Conservation (phyloP, 35 echinoderm and acorn worm species). For the Anneissia japonica region DNA sequence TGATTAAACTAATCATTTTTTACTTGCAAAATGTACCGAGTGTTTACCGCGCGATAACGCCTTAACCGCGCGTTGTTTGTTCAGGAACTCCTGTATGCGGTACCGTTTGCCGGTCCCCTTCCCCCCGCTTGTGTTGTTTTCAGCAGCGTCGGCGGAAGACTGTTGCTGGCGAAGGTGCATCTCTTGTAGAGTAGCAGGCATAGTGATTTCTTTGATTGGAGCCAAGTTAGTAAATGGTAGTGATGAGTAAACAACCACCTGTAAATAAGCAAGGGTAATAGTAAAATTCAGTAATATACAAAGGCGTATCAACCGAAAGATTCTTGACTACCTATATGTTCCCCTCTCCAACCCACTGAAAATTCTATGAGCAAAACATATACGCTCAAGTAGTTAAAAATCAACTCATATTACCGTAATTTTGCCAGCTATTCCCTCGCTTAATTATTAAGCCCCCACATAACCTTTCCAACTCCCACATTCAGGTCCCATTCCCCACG, state of each 20-base stretch:
- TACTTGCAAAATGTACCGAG: constrained; percentile 15
- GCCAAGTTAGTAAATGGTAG: constrained; percentile 87
- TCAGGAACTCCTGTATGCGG: constrained; percentile 65
- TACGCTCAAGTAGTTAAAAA: too few relatives aligned
- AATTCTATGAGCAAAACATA: too few relatives aligned
- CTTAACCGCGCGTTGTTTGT: constrained; percentile 73
- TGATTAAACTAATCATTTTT: background rate
- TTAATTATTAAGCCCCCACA: too few relatives aligned
- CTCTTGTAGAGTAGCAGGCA: constrained; percentile 68
- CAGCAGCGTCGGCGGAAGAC: constrained; percentile 43
- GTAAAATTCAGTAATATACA: background rate
- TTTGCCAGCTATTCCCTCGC: too few relatives aligned
- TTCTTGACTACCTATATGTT: background rate
- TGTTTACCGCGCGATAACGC: constrained; percentile 10
- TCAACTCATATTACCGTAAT: too few relatives aligned
- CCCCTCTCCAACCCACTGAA: background rate
- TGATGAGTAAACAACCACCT: constrained; percentile 90
- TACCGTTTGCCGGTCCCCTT: constrained; percentile 47
- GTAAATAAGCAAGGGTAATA: background rate
- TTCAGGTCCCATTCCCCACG: too few relatives aligned
- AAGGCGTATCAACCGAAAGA: background rate
- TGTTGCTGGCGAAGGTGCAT: constrained; percentile 77
- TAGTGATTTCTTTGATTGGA: constrained; percentile 70
- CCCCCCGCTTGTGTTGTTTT: constrained; percentile 21
- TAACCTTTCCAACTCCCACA: too few relatives aligned